These are phyloP conservation scores for Phaethornis superciliosus DNA, from an alignment of 2,113 vertebrate genomes.

Conservation along the genomic window DNA sequence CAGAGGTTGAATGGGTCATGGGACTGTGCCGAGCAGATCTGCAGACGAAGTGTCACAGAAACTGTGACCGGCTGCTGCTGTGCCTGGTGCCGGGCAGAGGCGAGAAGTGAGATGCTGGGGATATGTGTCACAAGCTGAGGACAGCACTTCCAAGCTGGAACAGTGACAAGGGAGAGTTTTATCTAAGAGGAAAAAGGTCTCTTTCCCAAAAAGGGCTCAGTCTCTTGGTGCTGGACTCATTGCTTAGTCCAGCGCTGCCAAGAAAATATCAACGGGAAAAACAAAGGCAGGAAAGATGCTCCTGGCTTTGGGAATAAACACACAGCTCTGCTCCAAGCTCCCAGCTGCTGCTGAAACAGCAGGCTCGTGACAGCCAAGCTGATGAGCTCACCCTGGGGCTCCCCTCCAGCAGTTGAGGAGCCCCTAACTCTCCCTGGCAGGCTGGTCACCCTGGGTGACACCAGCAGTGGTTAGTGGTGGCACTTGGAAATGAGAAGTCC, in stretches of 20 bases:
- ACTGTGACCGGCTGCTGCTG: not conserved
- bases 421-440: not conserved
- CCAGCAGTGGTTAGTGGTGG: not conserved
- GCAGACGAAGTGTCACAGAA: not conserved
- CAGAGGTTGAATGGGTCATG: accelerated
- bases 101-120: not conserved
- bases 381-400: not conserved
- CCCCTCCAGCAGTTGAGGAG: not conserved
- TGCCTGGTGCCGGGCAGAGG: accelerated
- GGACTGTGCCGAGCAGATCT: not conserved
- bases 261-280: not conserved
- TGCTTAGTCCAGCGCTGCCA: not conserved
- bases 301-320: not conserved
- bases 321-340: not conserved
- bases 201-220: not conserved
- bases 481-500: not conserved
- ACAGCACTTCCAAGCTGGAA: not conserved
- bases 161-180: not conserved
- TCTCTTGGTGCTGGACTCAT: not conserved
- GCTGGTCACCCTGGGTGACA: not conserved
- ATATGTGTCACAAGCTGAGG: not conserved
- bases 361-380: accelerated
- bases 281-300: slow-evolving; percentile 7
- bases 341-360: not conserved
- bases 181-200: not conserved